These are phyloP conservation scores for Ptychobarbus kaznakovi DNA, from an alignment of 2,797 vertebrate genomes.

Conservation along the genomic window DNA sequence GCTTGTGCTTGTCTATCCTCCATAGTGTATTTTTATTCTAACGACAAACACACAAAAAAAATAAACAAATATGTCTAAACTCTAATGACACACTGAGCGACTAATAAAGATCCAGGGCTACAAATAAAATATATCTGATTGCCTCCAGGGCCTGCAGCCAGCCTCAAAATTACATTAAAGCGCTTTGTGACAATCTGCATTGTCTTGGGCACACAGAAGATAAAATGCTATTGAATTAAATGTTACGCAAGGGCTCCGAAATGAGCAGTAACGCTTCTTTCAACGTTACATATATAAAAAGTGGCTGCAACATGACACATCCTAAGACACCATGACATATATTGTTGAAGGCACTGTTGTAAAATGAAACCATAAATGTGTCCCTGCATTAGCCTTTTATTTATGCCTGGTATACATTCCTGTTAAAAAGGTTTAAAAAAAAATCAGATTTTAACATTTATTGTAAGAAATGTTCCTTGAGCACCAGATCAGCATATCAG, in stretches of 20 bases:
- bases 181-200: neutral
- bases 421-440: neutral
- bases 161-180: conserved; percentile 15
- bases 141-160: conserved; percentile 26
- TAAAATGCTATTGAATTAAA: conserved; percentile 32
- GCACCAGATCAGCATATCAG: neutral
- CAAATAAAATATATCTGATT: conserved; percentile 10
- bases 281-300: conserved; percentile 1
- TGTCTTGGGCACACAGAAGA: conserved; percentile 26
- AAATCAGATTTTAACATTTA: neutral
- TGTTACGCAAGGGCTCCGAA: neutral
- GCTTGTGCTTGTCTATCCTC: neutral
- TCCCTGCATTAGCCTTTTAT: neutral
- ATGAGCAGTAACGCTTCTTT: neutral
- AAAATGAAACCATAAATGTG: conserved; percentile 16
- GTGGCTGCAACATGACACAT: conserved; percentile 9
- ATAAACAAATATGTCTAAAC: conserved; percentile 12
- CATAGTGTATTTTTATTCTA: neutral
- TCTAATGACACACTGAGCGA: conserved; percentile 9
- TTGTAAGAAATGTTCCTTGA: neutral
- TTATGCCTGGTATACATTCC: neutral
- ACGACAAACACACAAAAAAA: neutral
- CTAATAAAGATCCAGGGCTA: conserved; percentile 32
- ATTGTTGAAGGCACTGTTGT: conserved; percentile 15
- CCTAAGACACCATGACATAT: conserved; percentile 33